phyloP scores from a whole-genome alignment of 2,113 vertebrate genomes.

The Sturnira hondurensis region DNA sequence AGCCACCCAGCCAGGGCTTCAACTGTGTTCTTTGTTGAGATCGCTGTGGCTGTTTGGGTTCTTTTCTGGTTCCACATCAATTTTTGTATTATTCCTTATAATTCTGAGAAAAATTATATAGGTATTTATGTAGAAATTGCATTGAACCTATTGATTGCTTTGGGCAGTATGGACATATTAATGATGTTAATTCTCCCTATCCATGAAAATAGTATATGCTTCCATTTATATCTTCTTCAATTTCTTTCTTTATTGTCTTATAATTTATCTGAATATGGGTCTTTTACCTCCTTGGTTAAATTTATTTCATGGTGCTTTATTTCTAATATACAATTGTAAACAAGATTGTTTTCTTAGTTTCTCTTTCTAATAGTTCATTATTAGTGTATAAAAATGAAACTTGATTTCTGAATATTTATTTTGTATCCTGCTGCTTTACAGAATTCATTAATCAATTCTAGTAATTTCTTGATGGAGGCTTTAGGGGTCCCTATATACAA shows the following conservation, averaged over 20 bases:
- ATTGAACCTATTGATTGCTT: background rate
- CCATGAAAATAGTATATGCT: background rate
- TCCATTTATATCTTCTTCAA: background rate
- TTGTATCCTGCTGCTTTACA: background rate
- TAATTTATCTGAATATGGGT: background rate
- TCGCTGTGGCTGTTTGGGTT: background rate
- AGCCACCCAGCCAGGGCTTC: too few relatives aligned
- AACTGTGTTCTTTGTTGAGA: background rate
- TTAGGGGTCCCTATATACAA: background rate
- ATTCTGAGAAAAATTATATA: background rate
- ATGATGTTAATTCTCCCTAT: background rate
- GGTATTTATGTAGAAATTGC: background rate
- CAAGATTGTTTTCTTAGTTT: background rate
- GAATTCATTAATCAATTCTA: background rate
- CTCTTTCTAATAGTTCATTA: background rate
- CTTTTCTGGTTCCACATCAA: background rate
- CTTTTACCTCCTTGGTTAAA: background rate
- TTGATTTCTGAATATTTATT: background rate
- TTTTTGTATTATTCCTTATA: background rate
- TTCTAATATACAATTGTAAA: background rate
- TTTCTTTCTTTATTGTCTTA: background rate
- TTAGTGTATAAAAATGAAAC: background rate
- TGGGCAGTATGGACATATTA: background rate
- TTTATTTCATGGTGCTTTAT: background rate
- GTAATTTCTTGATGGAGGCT: background rate